Base-by-base conservation (phyloP, 2,113 vertebrate species). In the Anoplopoma fimbria region DNA sequence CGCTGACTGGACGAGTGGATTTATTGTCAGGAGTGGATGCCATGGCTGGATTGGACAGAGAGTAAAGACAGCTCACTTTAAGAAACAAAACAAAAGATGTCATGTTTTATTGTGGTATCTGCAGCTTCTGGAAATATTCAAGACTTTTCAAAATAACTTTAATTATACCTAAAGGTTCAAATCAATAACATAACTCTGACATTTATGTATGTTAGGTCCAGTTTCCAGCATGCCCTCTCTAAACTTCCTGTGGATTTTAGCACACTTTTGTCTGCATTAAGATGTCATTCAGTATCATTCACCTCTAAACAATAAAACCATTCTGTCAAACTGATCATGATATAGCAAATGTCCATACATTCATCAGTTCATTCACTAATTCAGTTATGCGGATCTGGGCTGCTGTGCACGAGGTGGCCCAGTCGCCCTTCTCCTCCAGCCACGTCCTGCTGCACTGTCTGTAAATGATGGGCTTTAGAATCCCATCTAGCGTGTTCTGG, bases 1-100 rank as follows among this genome's bases (percentile, higher is more conserved):
- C 98, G 8, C 98, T 99, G 81, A 97, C 97, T 5, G 98, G 97
- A 57, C 97, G 97, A 6, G 94, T 94, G 40, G 96, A 97, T 89
- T 94, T 95, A 84, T 95, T 95, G 88, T 99, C 97, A 0, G 97
- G 96, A 38, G 97, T 97, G 33, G 96, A 95, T 8, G 93, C 95
- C 84, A 96, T 96, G 0, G 96, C 97, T 93, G 94, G 88, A 87
- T 88, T 53, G 87, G 42, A 77, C 7, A 69, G 17, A 64, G n/a
- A 58, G 17, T 3, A 71, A 53, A 84, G 9, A 71, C 2, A 23
- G 49, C 5, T 55, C 1, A 69, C 12, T 60, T 62, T 15, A 31
- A 65, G 25, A 36, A 49, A 61, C 17, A 40, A 62, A 51, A 61
- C 7, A 2, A 61, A 68, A 53, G 6, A 31, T 17, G 4, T 6